These are phyloP conservation scores for Butorides virescens DNA, from an alignment of 2,113 vertebrate genomes.

Conservation along the genomic window DNA sequence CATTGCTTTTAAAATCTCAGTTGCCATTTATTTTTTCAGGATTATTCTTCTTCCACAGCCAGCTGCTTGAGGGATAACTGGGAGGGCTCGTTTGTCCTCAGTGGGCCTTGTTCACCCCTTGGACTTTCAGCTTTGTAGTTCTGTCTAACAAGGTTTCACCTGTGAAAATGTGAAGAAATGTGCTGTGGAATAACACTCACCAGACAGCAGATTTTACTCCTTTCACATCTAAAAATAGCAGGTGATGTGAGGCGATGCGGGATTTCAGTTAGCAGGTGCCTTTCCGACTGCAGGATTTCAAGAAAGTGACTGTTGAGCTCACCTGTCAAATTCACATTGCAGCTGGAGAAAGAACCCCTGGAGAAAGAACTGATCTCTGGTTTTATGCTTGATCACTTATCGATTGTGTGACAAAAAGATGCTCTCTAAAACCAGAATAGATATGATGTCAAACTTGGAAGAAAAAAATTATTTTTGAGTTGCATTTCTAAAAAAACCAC, in stretches of 20 bases:
- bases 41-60: background rate
- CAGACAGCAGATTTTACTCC: constrained; percentile 23
- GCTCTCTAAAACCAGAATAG: background rate
- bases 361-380: background rate
- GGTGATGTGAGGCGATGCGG: background rate
- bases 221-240: constrained; percentile 36
- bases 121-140: background rate
- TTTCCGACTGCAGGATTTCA: background rate
- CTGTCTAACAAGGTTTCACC: constrained; percentile 37
- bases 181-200: background rate
- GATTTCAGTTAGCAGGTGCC: constrained; percentile 8
- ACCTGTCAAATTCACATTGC: background rate
- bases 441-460: background rate
- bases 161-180: constrained; percentile 33
- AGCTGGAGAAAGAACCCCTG: background rate
- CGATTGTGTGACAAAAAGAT: background rate
- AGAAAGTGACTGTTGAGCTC: background rate
- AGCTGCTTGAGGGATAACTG: background rate
- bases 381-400: background rate
- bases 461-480: background rate
- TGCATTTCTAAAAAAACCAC: background rate
- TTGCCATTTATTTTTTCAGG: background rate
- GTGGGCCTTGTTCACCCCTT: background rate
- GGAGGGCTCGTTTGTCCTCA: background rate
- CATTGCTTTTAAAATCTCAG: background rate